These are phyloP conservation scores for Athalia rosae DNA, from an alignment of 2,888 invertebrate species.

Conservation along the genomic window DNA sequence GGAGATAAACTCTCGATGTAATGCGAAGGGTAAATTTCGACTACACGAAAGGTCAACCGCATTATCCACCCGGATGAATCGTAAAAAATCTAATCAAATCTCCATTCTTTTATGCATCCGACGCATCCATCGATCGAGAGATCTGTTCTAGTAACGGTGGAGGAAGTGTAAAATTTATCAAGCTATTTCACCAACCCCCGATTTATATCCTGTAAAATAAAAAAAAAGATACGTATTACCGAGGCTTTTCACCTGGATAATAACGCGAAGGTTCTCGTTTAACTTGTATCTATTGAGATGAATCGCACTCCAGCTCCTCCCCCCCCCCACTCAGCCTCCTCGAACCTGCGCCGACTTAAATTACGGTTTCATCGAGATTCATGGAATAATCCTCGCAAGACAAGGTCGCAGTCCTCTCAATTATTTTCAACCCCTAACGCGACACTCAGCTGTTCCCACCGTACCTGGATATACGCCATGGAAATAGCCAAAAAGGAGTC, in stretches of 20 bases:
- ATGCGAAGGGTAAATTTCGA: slow-evolving; percentile 8
- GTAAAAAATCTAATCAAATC: too few relatives aligned
- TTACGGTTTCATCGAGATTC: neutral
- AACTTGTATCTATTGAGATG: neutral
- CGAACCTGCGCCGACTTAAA: neutral
- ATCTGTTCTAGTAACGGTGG: too few relatives aligned
- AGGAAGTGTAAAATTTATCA: too few relatives aligned
- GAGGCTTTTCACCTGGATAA: neutral
- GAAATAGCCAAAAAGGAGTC: too few relatives aligned
- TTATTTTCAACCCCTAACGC: neutral
- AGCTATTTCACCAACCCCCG: neutral
- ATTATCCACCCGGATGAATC: neutral
- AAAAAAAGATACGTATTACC: too few relatives aligned
- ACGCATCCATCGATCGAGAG: too few relatives aligned
- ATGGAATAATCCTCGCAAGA: too few relatives aligned
- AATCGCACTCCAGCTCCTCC: neutral
- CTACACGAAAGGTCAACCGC: neutral
- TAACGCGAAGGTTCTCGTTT: neutral
- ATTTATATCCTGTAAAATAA: neutral
- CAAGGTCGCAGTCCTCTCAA: too few relatives aligned
- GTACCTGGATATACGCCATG: too few relatives aligned
- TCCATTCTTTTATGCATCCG: too few relatives aligned
- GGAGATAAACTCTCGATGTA: neutral
- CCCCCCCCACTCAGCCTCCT: too few relatives aligned
- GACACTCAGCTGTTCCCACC: neutral